Conservation (phyloP, 2,888 invertebrate species). For the Pollenia angustigena region DNA sequence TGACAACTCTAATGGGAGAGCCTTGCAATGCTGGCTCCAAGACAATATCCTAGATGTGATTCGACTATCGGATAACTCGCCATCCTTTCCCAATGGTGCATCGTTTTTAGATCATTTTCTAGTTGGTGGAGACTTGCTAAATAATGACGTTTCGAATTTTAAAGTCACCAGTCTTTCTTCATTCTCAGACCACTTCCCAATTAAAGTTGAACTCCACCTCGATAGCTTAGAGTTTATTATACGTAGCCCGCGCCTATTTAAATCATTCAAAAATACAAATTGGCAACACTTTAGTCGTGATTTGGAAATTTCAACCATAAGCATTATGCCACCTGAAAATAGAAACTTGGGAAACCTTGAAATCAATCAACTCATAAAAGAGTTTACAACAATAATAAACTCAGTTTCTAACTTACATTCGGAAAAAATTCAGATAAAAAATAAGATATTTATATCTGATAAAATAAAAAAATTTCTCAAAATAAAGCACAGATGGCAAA, state of each 20-base stretch:
- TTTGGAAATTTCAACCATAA: not conserved
- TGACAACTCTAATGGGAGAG: conserved; percentile 40
- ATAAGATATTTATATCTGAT: conserved; percentile 8
- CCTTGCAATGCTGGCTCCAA: conserved; percentile 4
- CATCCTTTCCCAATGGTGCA: conserved; percentile 40
- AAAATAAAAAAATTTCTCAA: not conserved
- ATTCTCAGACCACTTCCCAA: conserved; percentile 42
- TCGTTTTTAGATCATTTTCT: conserved; percentile 40
- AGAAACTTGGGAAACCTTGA: conserved; percentile 23
- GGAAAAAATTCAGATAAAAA: not conserved
- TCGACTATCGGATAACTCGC: conserved; percentile 1
- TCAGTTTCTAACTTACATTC: conserved; percentile 3
- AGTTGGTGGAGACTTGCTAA: not conserved
- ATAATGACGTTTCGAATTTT: conserved; percentile 6
- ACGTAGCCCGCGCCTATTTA: not conserved
- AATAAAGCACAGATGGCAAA: conserved; percentile 13
- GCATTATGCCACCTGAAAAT: conserved; percentile 24
- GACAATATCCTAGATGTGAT: not conserved
- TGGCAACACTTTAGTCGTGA: not conserved
- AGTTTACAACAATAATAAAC: not conserved
- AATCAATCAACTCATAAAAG: conserved; percentile 4
- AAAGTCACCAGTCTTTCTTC: not conserved
- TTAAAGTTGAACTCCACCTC: not conserved
- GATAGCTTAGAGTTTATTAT: conserved; percentile 7
- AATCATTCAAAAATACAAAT: conserved; percentile 16